Evolutionary conservation across 2,888 invertebrate genomes (phyloP).

Genomic region (Drosophila pullipes): DNA sequence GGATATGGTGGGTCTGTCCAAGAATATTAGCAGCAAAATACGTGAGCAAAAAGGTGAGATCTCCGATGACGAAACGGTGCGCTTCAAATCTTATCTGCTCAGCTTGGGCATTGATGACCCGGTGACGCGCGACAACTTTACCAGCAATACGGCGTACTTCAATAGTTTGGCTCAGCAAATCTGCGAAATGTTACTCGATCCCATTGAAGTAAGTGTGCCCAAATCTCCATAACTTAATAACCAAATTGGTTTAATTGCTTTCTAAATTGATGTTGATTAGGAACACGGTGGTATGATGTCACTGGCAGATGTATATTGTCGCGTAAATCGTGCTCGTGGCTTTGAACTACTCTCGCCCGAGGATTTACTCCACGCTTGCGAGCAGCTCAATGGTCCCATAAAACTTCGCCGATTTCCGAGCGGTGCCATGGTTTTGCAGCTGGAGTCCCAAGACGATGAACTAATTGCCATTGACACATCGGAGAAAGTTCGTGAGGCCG

Average conservation of each 20-base stretch:
- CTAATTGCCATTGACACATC: conserved; percentile 89
- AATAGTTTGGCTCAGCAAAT: conserved; percentile 94
- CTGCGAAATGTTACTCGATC: conserved; percentile 91
- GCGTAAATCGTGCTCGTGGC: conserved; percentile 98
- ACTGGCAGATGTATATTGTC: conserved; percentile 97
- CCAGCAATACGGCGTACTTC: conserved; percentile 94
- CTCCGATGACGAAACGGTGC: conserved; percentile 98
- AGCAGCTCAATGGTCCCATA: conserved; percentile 89
- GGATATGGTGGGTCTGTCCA: conserved; percentile 97
- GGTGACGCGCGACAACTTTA: conserved; percentile 96
- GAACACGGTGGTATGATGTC: conserved; percentile 98
- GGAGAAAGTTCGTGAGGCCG: conserved; percentile 88
- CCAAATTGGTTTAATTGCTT: background rate
- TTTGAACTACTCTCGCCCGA: conserved; percentile 98
- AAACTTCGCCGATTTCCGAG: conserved; percentile 94
- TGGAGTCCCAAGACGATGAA: conserved; percentile 91
- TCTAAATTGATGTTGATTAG: conserved; percentile 83
- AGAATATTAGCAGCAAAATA: conserved; percentile 96
- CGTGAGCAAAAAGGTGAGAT: conserved; percentile 97
- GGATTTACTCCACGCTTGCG: conserved; percentile 97
- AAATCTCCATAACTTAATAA: background rate
- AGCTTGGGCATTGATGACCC: conserved; percentile 99
- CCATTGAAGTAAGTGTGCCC: conserved; percentile 89
- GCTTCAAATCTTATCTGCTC: conserved; percentile 97
- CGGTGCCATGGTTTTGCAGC: conserved; percentile 97